phyloP scores from a whole-genome alignment of 2,888 invertebrate species.

The Caenorhabditis angaria region DNA sequence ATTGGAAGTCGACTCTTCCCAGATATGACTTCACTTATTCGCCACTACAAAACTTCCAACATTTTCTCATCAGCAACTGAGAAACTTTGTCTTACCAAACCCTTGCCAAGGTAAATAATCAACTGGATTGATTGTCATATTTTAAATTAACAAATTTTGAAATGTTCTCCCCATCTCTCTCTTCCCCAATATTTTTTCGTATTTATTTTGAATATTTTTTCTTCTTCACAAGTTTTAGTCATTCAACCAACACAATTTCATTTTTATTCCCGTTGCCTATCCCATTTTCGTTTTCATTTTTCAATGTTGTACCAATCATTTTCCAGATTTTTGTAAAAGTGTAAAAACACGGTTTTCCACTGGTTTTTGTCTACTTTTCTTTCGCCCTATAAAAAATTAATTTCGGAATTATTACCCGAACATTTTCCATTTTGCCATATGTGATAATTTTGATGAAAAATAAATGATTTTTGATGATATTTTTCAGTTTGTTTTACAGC shows the following conservation, averaged over 20 bases:
- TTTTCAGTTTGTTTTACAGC: not conserved
- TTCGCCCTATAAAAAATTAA: not conserved
- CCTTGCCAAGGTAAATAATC: constrained; percentile 76
- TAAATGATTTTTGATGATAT: not conserved
- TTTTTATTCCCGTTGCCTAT: no score
- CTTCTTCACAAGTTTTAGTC: constrained; percentile 10
- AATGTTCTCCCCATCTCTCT: not conserved
- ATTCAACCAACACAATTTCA: not conserved
- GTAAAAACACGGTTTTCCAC: constrained; percentile 37
- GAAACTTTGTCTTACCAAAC: constrained; percentile 93
- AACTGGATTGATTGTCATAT: not conserved
- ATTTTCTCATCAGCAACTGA: constrained; percentile 98
- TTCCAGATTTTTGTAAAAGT: constrained; percentile 31
- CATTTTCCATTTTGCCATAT: constrained; percentile 30
- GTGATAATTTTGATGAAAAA: constrained; percentile 21
- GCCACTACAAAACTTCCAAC: constrained; percentile 97
- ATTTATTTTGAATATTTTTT: constrained; percentile 3
- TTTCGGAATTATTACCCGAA: not conserved
- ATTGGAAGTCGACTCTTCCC: constrained; percentile 98
- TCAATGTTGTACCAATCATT: constrained; percentile 12
- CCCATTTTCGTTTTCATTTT: constrained; percentile 2
- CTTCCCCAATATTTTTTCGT: not conserved
- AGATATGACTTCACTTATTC: constrained; percentile 92
- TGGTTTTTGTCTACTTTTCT: constrained; percentile 18
- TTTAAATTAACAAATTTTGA: not conserved